Evolutionary conservation across 2,888 invertebrate species (phyloP), one percentile per base, ranked within the genome.

Genomic region (Chironomus riparius): DNA sequence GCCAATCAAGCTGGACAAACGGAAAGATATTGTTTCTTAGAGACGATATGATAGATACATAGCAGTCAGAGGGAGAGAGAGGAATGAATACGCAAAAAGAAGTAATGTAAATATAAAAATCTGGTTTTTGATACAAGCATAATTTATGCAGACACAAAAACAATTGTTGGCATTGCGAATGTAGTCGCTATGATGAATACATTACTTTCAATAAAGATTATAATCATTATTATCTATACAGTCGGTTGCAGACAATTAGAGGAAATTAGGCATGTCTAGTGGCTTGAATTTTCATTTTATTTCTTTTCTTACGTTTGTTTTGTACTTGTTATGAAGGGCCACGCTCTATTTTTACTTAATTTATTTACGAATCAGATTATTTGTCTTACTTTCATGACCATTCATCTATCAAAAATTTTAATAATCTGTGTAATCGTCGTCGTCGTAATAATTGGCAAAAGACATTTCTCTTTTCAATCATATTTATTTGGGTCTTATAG

Each of bases 1-100:
- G 21, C 18, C 21, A 24, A 65, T 65, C 22, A n/a, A 56, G 62
- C 18, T 71, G 21, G 28, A 62, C 72, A 72, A 72, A 61, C 61
- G 72, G 61, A 72, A 72, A 72, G 65, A 65, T 56, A 56, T 56
- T 15, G 56, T 56, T 56, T 56, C 18, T 7, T 21, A 65, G 24
- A 22, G 24, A 65, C 13, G 65, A 56, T 56, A 56, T 56, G n/a
- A 18, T 56, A 15, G 15, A n/a, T 38, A 38, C 38, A 56, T 65
- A 22, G 65, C 18, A 18, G 22, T 21, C 15, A 13, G 22, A 22
- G 65, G 13, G 65, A 65, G 65, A 21, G 21, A 18, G 18, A 22
- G 18, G 24, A 65, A 38, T 38, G 38, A 38, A 38, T 38, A 18
- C 65, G 22, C 21, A 65, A 65, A 22, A 65, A 65, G n/a, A 18